These are phyloP conservation scores for Myopa tessellatipennis DNA, from an alignment of 2,888 invertebrate species.

Conservation along the genomic window DNA sequence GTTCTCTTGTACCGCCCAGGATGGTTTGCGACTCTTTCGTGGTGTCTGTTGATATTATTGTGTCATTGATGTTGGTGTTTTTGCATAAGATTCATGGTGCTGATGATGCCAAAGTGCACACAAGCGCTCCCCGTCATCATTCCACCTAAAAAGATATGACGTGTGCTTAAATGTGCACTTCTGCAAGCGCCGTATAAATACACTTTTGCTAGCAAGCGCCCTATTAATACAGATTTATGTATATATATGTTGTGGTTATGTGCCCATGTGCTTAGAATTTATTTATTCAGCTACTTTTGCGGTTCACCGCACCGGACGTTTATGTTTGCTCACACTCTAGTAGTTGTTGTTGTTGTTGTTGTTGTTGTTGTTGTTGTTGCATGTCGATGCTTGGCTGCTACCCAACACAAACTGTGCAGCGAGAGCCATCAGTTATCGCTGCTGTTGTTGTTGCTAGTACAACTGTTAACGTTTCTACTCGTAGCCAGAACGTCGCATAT, in stretches of 20 bases:
- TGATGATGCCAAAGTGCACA: neutral
- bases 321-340: slow-evolving; percentile 18
- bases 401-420: slow-evolving; percentile 9
- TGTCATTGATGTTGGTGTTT: neutral
- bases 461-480: neutral
- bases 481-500: neutral
- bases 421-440: neutral
- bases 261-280: slow-evolving; percentile 40
- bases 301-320: slow-evolving; percentile 49
- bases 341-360: neutral
- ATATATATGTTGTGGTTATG: slow-evolving; percentile 30
- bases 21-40: no score
- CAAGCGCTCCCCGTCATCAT: neutral
- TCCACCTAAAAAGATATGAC: no score
- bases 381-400: slow-evolving; percentile 20
- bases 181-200: no score
- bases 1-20: no score
- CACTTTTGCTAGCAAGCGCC: neutral
- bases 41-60: neutral
- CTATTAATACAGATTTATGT: slow-evolving; percentile 7
- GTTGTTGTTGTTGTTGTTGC: neutral
- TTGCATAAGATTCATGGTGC: neutral
- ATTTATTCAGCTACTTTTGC: slow-evolving; percentile 65
- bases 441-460: neutral
- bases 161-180: neutral